A percentile compares a stretch with the other conserved stretches of the same genome.
These are phyloP conservation scores for Macaria notata DNA, from an alignment of 2,888 invertebrate species.

Conservation along the genomic window DNA sequence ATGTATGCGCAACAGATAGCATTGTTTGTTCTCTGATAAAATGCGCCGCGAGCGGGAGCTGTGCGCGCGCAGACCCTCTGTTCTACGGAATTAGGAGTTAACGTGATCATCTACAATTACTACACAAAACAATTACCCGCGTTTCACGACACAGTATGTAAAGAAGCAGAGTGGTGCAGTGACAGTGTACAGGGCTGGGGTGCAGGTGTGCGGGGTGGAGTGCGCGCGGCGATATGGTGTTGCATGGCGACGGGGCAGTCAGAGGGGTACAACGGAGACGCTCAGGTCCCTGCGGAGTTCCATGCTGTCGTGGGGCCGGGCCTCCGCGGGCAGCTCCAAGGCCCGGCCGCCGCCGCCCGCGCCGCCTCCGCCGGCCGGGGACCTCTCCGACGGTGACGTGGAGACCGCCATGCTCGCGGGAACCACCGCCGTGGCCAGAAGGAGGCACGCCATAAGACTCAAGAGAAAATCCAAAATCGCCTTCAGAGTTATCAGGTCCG, in stretches of 20 bases:
- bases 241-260: constrained; percentile 64
- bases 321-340: constrained; percentile 55
- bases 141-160: constrained; percentile 19
- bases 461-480: constrained; percentile 72
- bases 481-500: constrained; percentile 70
- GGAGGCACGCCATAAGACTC: constrained; percentile 74
- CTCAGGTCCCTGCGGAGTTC: constrained; percentile 76
- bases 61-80: constrained; percentile 52
- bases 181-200: constrained; percentile 36
- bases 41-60: constrained; percentile 48
- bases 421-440: constrained; percentile 69
- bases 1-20: constrained; percentile 61
- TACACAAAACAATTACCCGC: constrained; percentile 7
- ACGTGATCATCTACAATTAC: constrained; percentile 14
- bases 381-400: constrained; percentile 53
- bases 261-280: constrained; percentile 79
- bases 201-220: constrained; percentile 44
- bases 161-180: constrained; percentile 15
- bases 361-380: constrained; percentile 41
- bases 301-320: constrained; percentile 73
- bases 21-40: constrained; percentile 69
- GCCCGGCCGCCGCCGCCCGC: constrained; percentile 37
- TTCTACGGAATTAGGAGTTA: constrained; percentile 51
- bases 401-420: constrained; percentile 67
- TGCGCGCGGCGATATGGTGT: constrained; percentile 76